These are phyloP conservation scores for Ostrea denselamellosa DNA, from an alignment of 1,140 invertebrate species.

Conservation along the genomic window DNA sequence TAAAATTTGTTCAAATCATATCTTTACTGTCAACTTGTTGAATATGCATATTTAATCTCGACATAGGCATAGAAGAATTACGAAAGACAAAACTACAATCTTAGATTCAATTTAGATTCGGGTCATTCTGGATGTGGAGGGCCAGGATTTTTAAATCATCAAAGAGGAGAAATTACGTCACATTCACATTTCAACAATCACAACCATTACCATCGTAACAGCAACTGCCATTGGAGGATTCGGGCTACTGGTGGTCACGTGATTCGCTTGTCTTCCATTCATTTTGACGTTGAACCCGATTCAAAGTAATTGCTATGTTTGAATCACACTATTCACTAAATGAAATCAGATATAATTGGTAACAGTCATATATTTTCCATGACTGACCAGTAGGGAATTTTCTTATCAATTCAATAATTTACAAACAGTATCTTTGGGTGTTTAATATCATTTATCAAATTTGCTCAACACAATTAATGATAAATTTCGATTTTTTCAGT, in stretches of 20 bases:
- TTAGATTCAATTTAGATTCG: slow-evolving; percentile 45
- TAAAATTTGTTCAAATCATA: too few species aligned
- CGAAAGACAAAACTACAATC: slow-evolving; percentile 1
- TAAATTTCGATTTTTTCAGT: neutral
- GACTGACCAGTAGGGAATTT: too few species aligned
- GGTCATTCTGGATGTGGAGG: slow-evolving; percentile 56
- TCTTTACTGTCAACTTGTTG: neutral
- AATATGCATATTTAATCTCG: neutral
- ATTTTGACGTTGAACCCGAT: slow-evolving; percentile 53
- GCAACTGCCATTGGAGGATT: slow-evolving; percentile 52
- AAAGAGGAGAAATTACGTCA: slow-evolving; percentile 29
- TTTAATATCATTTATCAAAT: too few species aligned
- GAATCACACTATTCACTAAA: too few species aligned
- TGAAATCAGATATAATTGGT: too few species aligned
- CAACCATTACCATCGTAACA: slow-evolving; percentile 37
- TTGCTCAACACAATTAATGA: too few species aligned
- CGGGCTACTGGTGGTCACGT: slow-evolving; percentile 47
- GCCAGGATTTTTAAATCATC: slow-evolving; percentile 25
- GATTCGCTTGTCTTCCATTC: slow-evolving; percentile 40
- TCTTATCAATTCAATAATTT: too few species aligned
- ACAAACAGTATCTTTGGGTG: too few species aligned
- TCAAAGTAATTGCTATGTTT: slow-evolving; percentile 51
- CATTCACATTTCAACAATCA: slow-evolving; percentile 33
- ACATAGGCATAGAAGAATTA: neutral
- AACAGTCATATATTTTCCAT: too few species aligned